Evolutionary conservation across 2,888 invertebrate species (phyloP).

Genomic region (Melitaea athalia): DNA sequence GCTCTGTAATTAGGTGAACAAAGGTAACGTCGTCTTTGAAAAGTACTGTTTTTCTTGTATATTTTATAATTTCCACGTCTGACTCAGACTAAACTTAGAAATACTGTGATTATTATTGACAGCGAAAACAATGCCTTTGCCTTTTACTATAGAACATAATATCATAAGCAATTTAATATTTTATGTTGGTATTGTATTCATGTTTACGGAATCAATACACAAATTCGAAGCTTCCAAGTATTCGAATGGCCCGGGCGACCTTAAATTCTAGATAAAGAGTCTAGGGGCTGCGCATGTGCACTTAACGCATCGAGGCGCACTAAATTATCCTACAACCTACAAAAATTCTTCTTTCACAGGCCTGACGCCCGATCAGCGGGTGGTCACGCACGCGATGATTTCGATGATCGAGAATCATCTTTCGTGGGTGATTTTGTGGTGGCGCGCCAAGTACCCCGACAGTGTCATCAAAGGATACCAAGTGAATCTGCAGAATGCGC

Average conservation of each 20-base stretch:
- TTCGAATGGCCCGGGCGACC: constrained; percentile 41
- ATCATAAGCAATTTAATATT: neutral
- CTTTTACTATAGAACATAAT: neutral
- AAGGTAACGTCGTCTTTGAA: constrained; percentile 7
- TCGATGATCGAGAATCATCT: constrained; percentile 98
- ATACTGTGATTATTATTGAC: neutral
- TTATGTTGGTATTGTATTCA: neutral
- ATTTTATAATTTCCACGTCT: neutral
- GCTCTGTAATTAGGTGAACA: constrained; percentile 10
- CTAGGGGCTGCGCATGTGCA: constrained; percentile 64
- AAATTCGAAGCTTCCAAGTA: constrained; percentile 14
- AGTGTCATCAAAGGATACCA: constrained; percentile 94
- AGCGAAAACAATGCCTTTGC: neutral
- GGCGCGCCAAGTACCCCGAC: constrained; percentile 96
- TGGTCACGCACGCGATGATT: constrained; percentile 94
- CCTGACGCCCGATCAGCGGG: constrained; percentile 92
- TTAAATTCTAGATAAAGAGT: constrained; percentile 35
- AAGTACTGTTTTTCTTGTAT: neutral
- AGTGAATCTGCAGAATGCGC: constrained; percentile 93
- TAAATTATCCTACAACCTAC: constrained; percentile 38
- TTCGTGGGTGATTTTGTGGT: constrained; percentile 94
- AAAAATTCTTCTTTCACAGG: constrained; percentile 63
- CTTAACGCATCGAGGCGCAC: constrained; percentile 31
- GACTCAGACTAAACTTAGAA: neutral
- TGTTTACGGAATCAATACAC: constrained; percentile 11